These are phyloP conservation scores for Poecilia picta DNA, from an alignment of 2,797 vertebrate genomes.

Conservation along the genomic window DNA sequence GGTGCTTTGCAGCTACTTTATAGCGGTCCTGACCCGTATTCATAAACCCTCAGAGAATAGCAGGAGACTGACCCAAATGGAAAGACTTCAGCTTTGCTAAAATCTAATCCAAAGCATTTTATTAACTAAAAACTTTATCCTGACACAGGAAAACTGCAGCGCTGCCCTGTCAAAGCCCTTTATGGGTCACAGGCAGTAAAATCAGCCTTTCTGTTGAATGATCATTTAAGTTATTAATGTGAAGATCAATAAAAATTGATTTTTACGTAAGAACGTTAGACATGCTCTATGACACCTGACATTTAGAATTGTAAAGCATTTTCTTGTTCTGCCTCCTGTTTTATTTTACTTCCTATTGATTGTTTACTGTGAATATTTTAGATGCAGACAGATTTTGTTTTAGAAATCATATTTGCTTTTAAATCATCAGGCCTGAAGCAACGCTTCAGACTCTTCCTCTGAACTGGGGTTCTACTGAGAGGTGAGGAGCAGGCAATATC, in stretches of 20 bases:
- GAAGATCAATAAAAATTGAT: background rate
- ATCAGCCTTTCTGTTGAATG: background rate
- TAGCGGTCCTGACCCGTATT: constrained; percentile 45
- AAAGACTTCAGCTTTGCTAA: background rate
- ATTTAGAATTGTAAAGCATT: background rate
- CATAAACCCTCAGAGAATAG: constrained; percentile 44
- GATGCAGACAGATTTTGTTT: background rate
- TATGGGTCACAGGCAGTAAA: background rate
- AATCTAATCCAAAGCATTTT: background rate
- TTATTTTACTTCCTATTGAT: background rate
- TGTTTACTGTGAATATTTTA: background rate
- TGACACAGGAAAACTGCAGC: background rate
- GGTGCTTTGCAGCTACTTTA: constrained; percentile 68
- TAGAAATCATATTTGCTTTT: background rate
- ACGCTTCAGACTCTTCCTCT: background rate
- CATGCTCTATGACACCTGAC: background rate
- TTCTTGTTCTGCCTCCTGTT: background rate
- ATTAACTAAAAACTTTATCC: background rate
- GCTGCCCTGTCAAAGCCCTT: background rate
- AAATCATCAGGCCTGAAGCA: background rate
- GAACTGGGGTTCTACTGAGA: background rate
- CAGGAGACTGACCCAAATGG: background rate
- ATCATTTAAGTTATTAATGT: background rate
- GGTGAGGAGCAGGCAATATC: background rate
- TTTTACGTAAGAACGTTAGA: background rate